Base-by-base conservation (phyloP, 2,113 vertebrate genomes). In the Istiophorus platypterus region DNA sequence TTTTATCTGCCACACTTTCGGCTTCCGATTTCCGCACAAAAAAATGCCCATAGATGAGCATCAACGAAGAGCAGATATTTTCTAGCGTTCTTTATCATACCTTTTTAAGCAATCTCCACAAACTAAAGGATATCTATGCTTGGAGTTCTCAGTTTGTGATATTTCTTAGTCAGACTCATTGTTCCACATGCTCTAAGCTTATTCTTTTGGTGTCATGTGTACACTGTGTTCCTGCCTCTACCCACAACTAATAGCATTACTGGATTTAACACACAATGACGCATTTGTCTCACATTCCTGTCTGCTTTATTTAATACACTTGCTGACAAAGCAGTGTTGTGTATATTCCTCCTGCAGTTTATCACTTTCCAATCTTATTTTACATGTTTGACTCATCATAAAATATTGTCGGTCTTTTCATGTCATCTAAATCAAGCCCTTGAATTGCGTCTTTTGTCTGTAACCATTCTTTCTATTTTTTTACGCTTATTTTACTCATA, bases 241-340 rank as follows among this genome's bases (percentile, higher is more conserved):
- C 49, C 54, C 64, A 34, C 63, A 71, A 65, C 78, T 92, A 92
- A 93, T 74, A 87, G 85, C 83, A 92, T 93, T 94, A 80, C 56
- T 84, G 85, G 81, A 91, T 92, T 93, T 92, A 87, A 68, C 70
- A 79, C 54, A 89, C 85, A 91, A 79, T 83, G 63, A 72, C 34
- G 39, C 64, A 69, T 73, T 90, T 81, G 87, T 92, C 49, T 89
- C 79, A 82, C 75, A 78, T 88, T 90, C 80, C 67, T 79, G 24
- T 69, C 17, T 73, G 67, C 42, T 62, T 80, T 67, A 20, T 72
- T 81, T 41, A 29, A 22, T 74, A 7, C 63, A 34, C 68, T 57
- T 61, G 54, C 37, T 66, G 26, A 79, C 61, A 72, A 73, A 62
- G 41, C 26, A 11, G 4, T 56, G 18, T 70, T 80, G 52, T 26